phyloP scores from a whole-genome alignment of 2,797 vertebrate species.

The Premnoplex brunnescens region DNA sequence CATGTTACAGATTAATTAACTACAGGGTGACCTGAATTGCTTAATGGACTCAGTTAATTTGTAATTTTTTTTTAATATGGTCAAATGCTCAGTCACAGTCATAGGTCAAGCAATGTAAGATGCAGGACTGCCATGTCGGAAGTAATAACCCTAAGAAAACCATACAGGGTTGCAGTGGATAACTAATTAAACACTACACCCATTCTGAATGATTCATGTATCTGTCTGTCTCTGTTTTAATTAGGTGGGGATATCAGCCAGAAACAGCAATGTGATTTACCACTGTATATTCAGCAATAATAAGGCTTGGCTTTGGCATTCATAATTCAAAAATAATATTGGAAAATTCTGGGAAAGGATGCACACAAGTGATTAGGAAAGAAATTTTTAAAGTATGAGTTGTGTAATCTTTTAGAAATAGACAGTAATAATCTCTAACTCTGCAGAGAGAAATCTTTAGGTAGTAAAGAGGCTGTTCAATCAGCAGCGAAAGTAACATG shows the following conservation, averaged over 20 bases:
- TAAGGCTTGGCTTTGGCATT: not conserved
- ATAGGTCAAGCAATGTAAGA: not conserved
- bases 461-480: not conserved
- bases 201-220: not conserved
- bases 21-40: not conserved
- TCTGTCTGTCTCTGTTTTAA: not conserved
- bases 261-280: not conserved
- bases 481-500: not conserved
- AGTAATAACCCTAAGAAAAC: not conserved
- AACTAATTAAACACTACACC: slow-evolving; percentile 14
- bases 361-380: not conserved
- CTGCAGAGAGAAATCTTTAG: not conserved
- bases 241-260: not conserved
- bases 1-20: not conserved
- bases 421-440: not conserved
- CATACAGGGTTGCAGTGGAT: not conserved
- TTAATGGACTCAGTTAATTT: not conserved
- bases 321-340: not conserved
- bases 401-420: not conserved
- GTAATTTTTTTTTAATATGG: not conserved
- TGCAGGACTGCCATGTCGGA: not conserved
- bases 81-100: not conserved
- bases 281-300: not conserved
- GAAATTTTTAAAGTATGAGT: not conserved
- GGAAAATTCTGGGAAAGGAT: not conserved